Conservation (phyloP, 2,797 vertebrate species). For the Helarctos malayanus region DNA sequence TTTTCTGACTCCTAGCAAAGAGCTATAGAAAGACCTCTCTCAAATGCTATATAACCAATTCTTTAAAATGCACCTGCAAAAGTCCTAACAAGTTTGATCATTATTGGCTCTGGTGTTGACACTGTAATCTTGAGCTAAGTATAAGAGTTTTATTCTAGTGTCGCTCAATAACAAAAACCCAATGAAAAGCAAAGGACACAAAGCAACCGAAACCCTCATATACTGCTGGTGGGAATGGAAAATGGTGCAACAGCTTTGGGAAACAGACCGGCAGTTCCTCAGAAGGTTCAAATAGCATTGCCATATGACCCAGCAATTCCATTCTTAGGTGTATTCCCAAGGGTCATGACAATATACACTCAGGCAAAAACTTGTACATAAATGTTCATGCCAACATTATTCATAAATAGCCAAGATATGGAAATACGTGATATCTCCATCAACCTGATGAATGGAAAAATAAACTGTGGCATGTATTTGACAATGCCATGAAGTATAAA, state of each 20-base stretch:
- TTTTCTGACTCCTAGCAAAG: conserved; percentile 18
- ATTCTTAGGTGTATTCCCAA: background rate
- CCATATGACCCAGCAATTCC: background rate
- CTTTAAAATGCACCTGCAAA: conserved; percentile 68
- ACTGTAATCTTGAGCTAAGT: conserved; percentile 39
- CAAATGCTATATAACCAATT: conserved; percentile 44
- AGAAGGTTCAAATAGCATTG: background rate
- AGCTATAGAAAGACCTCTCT: background rate
- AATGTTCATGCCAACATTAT: background rate
- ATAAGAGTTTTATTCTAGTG: background rate
- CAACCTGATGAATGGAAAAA: background rate
- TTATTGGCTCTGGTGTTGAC: conserved; percentile 57
- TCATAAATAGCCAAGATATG: background rate
- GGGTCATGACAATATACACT: background rate
- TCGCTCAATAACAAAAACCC: conserved; percentile 21
- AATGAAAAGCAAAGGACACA: conserved; percentile 19
- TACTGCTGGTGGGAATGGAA: background rate
- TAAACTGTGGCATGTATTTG: background rate
- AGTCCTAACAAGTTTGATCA: background rate
- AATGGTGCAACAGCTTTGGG: background rate
- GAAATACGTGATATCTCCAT: background rate
- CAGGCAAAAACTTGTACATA: background rate
- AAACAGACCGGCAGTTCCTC: background rate
- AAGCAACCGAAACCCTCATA: background rate
- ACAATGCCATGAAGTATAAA: background rate